A percentile compares a stretch with the other conserved stretches of the same genome.
These are phyloP conservation scores for Bufo bufo DNA, from an alignment of 2,113 vertebrate genomes.

Conservation along the genomic window DNA sequence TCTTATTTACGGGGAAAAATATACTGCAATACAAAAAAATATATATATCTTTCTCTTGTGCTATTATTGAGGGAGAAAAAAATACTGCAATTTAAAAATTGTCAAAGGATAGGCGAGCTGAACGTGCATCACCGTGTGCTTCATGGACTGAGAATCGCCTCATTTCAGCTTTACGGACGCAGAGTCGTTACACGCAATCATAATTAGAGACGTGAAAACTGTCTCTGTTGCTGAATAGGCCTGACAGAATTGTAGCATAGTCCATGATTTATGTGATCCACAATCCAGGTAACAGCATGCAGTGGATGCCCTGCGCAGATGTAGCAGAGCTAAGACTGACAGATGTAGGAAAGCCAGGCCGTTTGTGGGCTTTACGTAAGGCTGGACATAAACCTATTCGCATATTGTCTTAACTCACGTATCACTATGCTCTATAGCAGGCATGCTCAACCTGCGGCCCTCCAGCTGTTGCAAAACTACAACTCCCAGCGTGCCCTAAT, in stretches of 20 bases:
- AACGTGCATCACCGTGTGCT: neutral
- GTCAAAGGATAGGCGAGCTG: neutral
- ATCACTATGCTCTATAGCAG: neutral
- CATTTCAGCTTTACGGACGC: neutral
- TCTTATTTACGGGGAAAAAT: slow-evolving; percentile 26
- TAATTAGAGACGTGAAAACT: neutral
- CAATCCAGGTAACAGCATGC: neutral
- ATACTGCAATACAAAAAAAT: slow-evolving; percentile 27
- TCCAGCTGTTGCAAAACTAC: too few relatives aligned
- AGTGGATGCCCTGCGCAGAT: neutral
- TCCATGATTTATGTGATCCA: neutral
- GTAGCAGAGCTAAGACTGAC: neutral
- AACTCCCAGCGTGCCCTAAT: neutral
- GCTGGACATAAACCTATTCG: neutral
- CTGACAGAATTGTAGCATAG: neutral
- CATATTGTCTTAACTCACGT: neutral
- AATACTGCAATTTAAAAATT: neutral
- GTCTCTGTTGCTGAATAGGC: neutral
- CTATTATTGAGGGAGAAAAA: slow-evolving; percentile 30
- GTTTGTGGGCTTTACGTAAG: neutral
- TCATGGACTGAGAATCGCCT: neutral
- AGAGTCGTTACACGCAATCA: neutral
- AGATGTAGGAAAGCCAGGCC: neutral
- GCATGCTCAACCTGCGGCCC: neutral
- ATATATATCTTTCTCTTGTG: neutral